These are phyloP conservation scores for Sebastes baramenuke DNA, from an alignment of 2,797 vertebrate genomes.

Conservation along the genomic window DNA sequence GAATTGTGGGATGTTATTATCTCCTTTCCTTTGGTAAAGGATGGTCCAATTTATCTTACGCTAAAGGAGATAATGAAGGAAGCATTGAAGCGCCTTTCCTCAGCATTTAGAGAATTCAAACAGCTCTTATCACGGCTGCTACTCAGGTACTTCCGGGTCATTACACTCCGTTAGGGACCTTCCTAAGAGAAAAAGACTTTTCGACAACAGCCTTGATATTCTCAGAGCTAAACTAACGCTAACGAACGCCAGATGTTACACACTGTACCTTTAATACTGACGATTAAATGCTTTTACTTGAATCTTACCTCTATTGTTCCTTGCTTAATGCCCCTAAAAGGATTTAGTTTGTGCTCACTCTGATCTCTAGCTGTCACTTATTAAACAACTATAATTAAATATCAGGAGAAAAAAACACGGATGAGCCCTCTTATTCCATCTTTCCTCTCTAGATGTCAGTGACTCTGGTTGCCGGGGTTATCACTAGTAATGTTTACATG, in stretches of 20 bases:
- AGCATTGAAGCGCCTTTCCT: too few species aligned
- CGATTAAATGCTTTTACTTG: not conserved
- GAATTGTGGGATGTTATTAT: fast-evolving
- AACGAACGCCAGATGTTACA: too few species aligned
- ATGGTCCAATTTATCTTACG: fast-evolving
- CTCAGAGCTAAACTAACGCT: too few species aligned
- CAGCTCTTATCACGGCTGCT: too few species aligned
- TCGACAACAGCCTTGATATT: fast-evolving
- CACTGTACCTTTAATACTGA: not conserved
- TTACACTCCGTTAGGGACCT: too few species aligned
- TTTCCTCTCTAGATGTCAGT: not conserved
- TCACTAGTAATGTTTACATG: conserved; percentile 50
- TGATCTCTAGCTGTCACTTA: not conserved
- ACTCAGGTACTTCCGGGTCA: too few species aligned
- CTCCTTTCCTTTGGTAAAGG: too few species aligned
- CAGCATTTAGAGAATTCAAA: too few species aligned
- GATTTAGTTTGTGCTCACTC: not conserved
- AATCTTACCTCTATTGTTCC: not conserved
- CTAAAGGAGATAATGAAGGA: too few species aligned
- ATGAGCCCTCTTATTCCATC: not conserved
- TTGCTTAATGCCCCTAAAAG: not conserved
- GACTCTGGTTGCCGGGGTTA: conserved; percentile 56
- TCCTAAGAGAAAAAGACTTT: too few species aligned
- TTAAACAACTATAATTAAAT: too few species aligned
- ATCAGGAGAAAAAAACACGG: not conserved